Base-by-base conservation (phyloP, 2,113 vertebrate genomes). In the cat (Felis catus) region DNA sequence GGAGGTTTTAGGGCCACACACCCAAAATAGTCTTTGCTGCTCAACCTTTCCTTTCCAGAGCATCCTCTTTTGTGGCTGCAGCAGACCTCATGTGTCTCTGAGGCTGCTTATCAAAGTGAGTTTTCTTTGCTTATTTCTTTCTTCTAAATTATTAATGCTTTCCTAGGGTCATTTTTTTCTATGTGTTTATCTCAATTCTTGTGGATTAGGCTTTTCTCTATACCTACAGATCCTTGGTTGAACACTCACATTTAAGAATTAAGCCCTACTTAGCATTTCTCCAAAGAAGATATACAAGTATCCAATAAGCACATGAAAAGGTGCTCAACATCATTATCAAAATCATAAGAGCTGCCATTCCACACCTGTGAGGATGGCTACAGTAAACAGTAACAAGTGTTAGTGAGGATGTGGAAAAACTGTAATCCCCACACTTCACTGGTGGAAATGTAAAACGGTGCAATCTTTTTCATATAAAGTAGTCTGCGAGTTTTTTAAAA, bases 251-350 rank as follows among this genome's bases (percentile, higher is more conserved):
- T 51, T 92, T 89, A 87, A 85, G 16, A 91, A 65, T 48, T 81
- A 85, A 95, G 10, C 5, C 2, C 12, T 63, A 51, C 36, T 31
- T 19, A 65, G 21, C 3, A 68, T 61, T 78, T 96, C n/a, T 65
- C 61, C 55, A 91, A 95, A 84, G 11, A 96, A 91, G 65, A 82
- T 55, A 45, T 36, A 66, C n/a, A 93, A 89, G n/a, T 84, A 13
- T 45, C 19, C 85, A 88, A 70, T n/a, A 90, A 92, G 36, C 14
- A 82, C n/a, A 61, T 66, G 51, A 65, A 94, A 91, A 79, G 31
- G 83, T 94, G 27, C 1, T 96, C 63, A 94, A 53, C 41, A 91
- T 74, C 74, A 68, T 82, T 71, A 83, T 70, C 63, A 85, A 92
- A 85, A 76, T 71, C 73, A 82, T 31, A 58, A 82, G 53, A 86